Evolutionary conservation across 2,113 vertebrate genomes (phyloP).

Genomic region (Pseudopipra pipra): DNA sequence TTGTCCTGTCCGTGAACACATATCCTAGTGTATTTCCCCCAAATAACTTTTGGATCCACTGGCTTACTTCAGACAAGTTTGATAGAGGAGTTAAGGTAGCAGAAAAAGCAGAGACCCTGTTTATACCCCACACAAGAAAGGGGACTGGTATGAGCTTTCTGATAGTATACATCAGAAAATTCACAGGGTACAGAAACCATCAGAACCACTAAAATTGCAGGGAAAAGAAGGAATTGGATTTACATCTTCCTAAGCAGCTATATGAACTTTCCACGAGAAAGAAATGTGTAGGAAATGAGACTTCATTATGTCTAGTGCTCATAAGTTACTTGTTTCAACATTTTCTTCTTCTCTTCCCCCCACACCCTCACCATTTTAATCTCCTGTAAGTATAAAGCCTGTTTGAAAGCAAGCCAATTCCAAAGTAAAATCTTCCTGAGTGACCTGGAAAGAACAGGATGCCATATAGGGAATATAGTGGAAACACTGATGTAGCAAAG

Average conservation of each 20-base stretch:
- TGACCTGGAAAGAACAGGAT: neutral
- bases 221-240: neutral
- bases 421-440: neutral
- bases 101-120: neutral
- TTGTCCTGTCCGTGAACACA: rapidly evolving
- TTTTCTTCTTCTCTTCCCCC: neutral
- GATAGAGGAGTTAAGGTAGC: neutral
- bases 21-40: neutral
- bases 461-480: neutral
- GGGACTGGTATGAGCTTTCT: neutral
- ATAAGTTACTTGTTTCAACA: neutral
- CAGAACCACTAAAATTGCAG: neutral
- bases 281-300: neutral
- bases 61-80: neutral
- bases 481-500: neutral
- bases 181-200: neutral
- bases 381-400: neutral
- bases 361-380: no score
- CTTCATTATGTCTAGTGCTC: neutral
- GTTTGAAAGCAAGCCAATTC: neutral
- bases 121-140: neutral
- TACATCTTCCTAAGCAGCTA: neutral
- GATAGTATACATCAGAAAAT: neutral
- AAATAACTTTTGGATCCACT: neutral
- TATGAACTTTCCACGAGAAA: neutral